Conservation (phyloP, 2,797 vertebrate genomes). For the Enteromius unitaeniatus region DNA sequence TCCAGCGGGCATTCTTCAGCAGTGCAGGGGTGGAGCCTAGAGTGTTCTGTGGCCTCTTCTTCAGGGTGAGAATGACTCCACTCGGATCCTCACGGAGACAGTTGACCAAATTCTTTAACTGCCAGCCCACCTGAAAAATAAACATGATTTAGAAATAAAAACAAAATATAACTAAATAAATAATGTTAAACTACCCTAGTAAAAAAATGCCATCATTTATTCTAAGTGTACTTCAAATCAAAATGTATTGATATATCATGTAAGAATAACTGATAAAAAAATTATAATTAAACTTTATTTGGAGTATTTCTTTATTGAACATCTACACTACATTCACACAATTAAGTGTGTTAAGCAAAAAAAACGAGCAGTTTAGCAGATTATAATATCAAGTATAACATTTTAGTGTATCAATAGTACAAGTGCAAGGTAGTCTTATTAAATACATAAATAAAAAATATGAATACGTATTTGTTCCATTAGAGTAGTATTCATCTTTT, state of each 20-base stretch:
- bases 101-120: constrained; percentile 83
- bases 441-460: too few species aligned
- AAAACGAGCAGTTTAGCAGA: too few species aligned
- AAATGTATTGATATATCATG: not conserved
- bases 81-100: constrained; percentile 82
- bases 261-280: not conserved
- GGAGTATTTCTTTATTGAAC: not conserved
- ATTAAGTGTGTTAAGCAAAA: too few species aligned
- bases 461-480: too few species aligned
- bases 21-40: constrained; percentile 79
- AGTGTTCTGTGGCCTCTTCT: constrained; percentile 83
- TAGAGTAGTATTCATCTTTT: too few species aligned
- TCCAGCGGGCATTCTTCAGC: constrained; percentile 83
- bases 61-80: constrained; percentile 81
- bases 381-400: too few species aligned
- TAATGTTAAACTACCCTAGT: not conserved
- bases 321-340: not conserved
- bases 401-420: too few species aligned
- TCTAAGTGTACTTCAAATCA: not conserved
- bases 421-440: too few species aligned
- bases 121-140: constrained; percentile 66
- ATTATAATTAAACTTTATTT: not conserved
- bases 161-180: not conserved
- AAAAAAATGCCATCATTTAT: not conserved
- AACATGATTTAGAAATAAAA: constrained; percentile 4